Conservation (phyloP, 1,140 invertebrate genomes). For the Lepidotrigona ventralis region DNA sequence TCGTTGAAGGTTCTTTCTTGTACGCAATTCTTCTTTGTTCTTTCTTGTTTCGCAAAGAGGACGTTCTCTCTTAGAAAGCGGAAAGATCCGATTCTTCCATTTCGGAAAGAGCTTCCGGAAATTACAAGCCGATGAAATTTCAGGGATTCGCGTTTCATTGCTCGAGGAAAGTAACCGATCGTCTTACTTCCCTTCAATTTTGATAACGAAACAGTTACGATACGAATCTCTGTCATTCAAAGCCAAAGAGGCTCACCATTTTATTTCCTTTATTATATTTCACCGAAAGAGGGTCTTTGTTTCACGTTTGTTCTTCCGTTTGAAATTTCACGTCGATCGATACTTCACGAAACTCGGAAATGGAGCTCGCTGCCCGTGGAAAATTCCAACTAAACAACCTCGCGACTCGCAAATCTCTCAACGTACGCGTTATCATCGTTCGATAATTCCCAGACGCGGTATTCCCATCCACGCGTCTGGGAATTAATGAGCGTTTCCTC, state of each 20-base stretch:
- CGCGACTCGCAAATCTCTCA: no score
- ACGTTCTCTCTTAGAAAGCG: not conserved
- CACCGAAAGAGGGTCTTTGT: not conserved
- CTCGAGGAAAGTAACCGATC: slow-evolving; percentile 5
- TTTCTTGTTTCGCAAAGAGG: no score
- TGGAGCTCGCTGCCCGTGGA: no score
- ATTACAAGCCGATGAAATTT: slow-evolving; percentile 45
- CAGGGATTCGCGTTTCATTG: slow-evolving; percentile 26
- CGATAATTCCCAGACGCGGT: no score
- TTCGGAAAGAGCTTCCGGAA: not conserved
- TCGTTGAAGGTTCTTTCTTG: no score
- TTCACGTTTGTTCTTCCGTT: not conserved
- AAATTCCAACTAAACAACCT: no score
- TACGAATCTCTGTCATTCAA: not conserved
- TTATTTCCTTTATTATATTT: not conserved
- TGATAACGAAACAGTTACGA: slow-evolving; percentile 38
- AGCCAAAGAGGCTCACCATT: not conserved
- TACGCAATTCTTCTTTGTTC: no score
- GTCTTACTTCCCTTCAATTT: slow-evolving; percentile 16
- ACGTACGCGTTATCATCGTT: no score
- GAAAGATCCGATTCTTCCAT: not conserved
- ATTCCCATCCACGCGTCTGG: no score
- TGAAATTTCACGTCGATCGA: not conserved
- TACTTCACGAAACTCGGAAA: no score
- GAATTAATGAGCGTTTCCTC: no score